Conservation (phyloP, 2,797 vertebrate genomes). For the Antennarius maculatus region DNA sequence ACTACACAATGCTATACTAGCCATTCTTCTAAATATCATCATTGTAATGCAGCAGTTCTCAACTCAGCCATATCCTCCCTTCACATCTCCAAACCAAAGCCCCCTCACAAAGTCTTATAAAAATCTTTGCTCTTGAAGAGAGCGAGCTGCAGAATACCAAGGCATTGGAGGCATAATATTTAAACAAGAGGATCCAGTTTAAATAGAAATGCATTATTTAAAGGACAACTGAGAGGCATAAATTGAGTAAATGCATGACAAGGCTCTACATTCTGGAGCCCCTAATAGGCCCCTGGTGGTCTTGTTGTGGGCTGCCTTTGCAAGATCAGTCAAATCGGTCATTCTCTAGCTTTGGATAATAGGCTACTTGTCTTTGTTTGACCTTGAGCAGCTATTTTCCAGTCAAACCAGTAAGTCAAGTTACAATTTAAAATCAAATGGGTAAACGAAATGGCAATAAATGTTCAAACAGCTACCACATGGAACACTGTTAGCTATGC, state of each 20-base stretch:
- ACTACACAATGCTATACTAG: conserved; percentile 48
- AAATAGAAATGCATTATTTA: conserved; percentile 79
- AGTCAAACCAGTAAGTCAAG: conserved; percentile 68
- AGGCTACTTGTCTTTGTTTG: conserved; percentile 68
- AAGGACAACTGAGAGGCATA: conserved; percentile 76
- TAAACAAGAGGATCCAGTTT: conserved; percentile 62
- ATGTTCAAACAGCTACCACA: conserved; percentile 39
- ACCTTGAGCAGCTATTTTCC: conserved; percentile 68
- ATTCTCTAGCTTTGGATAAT: conserved; percentile 58
- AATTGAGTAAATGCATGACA: conserved; percentile 75
- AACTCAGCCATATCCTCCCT: conserved; percentile 58
- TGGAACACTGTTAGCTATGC: conserved; percentile 14
- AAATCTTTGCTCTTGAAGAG: conserved; percentile 63
- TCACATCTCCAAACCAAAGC: conserved; percentile 69
- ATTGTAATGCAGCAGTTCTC: conserved; percentile 71
- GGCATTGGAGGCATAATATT: conserved; percentile 63
- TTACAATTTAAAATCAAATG: conserved; percentile 63
- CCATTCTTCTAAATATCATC: conserved; percentile 53
- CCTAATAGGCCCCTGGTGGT: conserved; percentile 80
- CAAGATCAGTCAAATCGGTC: conserved; percentile 56
- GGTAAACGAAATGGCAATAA: conserved; percentile 59
- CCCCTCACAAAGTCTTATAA: conserved; percentile 67
- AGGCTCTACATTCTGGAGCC: conserved; percentile 73
- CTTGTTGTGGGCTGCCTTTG: conserved; percentile 58
- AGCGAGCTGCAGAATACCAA: conserved; percentile 68